These are phyloP conservation scores for Barbus barbus DNA, from an alignment of 2,113 vertebrate genomes.

Conservation along the genomic window DNA sequence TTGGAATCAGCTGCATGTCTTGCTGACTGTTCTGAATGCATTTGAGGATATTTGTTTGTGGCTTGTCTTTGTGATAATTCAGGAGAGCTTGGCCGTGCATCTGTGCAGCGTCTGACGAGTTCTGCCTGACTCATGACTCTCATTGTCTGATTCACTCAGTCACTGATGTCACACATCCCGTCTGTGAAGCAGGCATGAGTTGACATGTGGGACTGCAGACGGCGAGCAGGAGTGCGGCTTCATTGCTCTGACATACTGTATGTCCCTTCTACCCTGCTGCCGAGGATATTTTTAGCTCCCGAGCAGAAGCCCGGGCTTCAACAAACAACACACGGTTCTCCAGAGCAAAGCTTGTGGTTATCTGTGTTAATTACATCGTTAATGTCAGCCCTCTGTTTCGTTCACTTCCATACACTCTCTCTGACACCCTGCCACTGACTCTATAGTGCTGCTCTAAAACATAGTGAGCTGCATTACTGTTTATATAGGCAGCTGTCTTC, in stretches of 20 bases:
- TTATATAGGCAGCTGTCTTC: background rate
- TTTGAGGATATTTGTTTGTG: background rate
- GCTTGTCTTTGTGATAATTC: background rate
- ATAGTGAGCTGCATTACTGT: background rate
- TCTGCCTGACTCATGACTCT: constrained; percentile 15
- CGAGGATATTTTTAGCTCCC: constrained; percentile 49
- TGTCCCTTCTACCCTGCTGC: constrained; percentile 24
- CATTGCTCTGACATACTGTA: constrained; percentile 10
- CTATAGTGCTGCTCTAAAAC: background rate
- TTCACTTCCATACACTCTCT: constrained; percentile 7
- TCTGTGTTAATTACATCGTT: constrained; percentile 52
- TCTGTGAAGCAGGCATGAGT: background rate
- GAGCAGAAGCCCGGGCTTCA: constrained; percentile 23
- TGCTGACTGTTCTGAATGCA: background rate
- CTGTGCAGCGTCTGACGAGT: background rate
- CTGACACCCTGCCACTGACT: background rate
- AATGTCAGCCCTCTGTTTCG: constrained; percentile 49
- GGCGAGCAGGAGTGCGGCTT: background rate
- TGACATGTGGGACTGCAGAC: background rate
- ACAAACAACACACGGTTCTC: background rate
- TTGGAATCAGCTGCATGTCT: background rate
- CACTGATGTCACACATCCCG: background rate
- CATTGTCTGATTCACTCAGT: constrained; percentile 19
- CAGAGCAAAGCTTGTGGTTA: constrained; percentile 30
- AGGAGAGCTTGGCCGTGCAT: background rate